Evolutionary conservation across 1,140 invertebrate species (phyloP), one percentile per base, ranked within the genome.

Genomic region (Drosophila pseudoobscura): DNA sequence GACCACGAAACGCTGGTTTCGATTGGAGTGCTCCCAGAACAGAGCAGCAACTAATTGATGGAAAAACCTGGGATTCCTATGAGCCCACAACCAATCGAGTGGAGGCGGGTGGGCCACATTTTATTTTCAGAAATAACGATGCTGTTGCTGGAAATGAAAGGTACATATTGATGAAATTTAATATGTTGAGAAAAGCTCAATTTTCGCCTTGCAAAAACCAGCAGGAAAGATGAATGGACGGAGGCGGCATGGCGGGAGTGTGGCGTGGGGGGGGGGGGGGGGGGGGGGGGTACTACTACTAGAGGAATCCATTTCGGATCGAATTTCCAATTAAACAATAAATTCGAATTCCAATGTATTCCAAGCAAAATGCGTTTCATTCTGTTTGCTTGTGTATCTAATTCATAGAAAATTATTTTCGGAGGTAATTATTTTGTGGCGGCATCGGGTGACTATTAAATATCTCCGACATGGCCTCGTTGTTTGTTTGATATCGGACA

Each of bases 261-360:
- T 15, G 15, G 15, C 15, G 15, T 15, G 15, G 15, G 15, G 15
- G 15, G 15, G 15, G 15, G 15, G 15, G 15, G 15, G 15, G 15
- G 15, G 15, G 15, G 15, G 20, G 20, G 20, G 43, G n/a, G 53
- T 11, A 3, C 20, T 35, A 17, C 15, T 8, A 39, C n/a, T 47
- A 35, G 62, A 35, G 53, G 43, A 46, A 49, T 56, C 55, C 41
- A 64, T 71, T 62, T 72, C 55, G 83, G 75, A 83, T 87, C 83
- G 66, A 87, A 88, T 87, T 79, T 89, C 83, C 83, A 87, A 87
- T 87, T 87, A 87, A 88, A 88, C 83, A 79, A 50, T 31, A 75
- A 87, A 87, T 88, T 88, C 75, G 82, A 78, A 83, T 83, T 88
- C 75, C 82, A 78, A 88, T 88, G 88, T 83, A 78, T 87, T 60